Evolutionary conservation across 2,888 invertebrate genomes (phyloP), one percentile per base, ranked within the genome.

Genomic region (Andrena marginata): DNA sequence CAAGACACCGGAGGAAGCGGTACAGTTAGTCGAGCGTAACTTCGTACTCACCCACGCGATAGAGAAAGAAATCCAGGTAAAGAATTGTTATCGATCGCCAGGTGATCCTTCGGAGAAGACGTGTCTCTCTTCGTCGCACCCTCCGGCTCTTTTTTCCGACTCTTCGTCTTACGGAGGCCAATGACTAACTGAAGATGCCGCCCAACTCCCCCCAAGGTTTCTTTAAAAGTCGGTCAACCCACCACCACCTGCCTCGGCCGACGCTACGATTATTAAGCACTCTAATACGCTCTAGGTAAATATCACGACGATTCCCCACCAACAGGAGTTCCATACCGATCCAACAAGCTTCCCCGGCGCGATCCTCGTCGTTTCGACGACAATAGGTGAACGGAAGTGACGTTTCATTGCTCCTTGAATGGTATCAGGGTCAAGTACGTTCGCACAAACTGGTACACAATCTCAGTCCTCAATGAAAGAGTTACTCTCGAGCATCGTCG

Each of bases 101-200:
- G 51, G 0, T 49, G 70, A 77, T 82, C 33, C 70, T 75, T 71
- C 31, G 64, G 42, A 20, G 64, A 51, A 26, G 54, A 59, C 35
- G 49, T 56, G 56, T 89, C 88, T 84, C 80, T 87, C 85, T 82
- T 89, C 78, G 82, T 90, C 84, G 89, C 90, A 91, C 91, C 91
- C 91, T 92, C 88, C 89, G 88, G 89, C 89, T 92, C 90, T 93
- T 93, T 92, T 92, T 86, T 89, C 82, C 87, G 91, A 92, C 93
- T 93, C 92, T 93, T 91, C 91, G 92, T 92, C 93, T 93, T 92
- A 90, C 93, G 92, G 89, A 92, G 93, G 92, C 93, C 93, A 93
- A 93, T 93, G 93, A 92, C 91, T 92, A 92, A 93, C 93, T 93
- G 93, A 93, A 93, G 92, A 93, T 92, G 91, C 92, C 92, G 90